Evolutionary conservation across 1,140 invertebrate genomes (phyloP), one percentile per base, ranked within the genome.

Genomic region (Procambarus clarkii): DNA sequence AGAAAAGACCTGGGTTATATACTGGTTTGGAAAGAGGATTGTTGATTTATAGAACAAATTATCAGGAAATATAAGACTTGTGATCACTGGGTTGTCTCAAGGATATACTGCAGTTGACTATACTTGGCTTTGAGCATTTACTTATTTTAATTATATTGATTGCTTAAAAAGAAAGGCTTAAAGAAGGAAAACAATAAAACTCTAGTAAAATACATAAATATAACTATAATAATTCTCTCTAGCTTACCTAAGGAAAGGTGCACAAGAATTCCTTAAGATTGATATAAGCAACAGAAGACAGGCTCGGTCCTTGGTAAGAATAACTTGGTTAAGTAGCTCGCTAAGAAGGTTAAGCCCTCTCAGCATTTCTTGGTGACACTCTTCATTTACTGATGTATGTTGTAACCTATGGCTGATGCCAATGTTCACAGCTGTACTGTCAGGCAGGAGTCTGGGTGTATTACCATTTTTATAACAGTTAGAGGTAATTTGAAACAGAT

Each of bases 171-270:
- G 13, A 54, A 4, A 54, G 8, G 13, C 50, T 54, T 54, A 9
- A 54, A 9, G 13, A 54, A 9, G 13, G 8, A 54, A 1, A 9
- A 54, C 50, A 9, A 13, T 54, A 54, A 18, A 64, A 58, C 13
- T 64, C 13, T 21, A 18, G 18, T 64, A 11, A 18, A 64, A 64
- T 64, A 21, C 13, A 64, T 11, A 74, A 15, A 74, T 4, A 34
- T 8, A 5, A 34, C 34, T 34, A 34, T 34, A 34, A 34, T 74
- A 11, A 74, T 24, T 74, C 11, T 21, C n/a, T 74, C 8, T 34
- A 44, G 83, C 74, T 91, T 79, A 91, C 89, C 46, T 79, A 34
- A 91, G 86, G 76, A 91, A 91, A 34, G 89, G 89, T 45, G 84
- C 77, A 83, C 89, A 91, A 13, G 89, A 34, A 7, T 74, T 83